Evolutionary conservation across 2,888 invertebrate species (phyloP).

Genomic region (Atrina japonica): DNA sequence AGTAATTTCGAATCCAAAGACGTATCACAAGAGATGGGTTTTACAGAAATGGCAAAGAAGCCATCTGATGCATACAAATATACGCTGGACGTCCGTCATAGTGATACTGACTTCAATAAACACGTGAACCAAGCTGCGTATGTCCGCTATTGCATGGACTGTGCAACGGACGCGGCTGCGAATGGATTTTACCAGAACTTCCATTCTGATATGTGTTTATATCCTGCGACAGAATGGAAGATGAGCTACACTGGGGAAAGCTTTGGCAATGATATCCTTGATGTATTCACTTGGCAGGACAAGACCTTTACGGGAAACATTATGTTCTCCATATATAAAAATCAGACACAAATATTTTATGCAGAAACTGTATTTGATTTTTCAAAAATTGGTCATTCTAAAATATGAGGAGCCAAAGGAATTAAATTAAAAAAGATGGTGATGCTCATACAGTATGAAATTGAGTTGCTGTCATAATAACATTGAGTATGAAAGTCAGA

Average conservation of each 20-base stretch:
- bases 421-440: no score
- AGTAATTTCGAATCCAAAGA: neutral
- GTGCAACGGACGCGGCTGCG: slow-evolving; percentile 14
- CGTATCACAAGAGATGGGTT: neutral
- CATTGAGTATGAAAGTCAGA: no score
- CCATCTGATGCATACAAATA: slow-evolving; percentile 19
- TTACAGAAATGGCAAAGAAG: neutral
- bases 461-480: no score
- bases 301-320: slow-evolving; percentile 2
- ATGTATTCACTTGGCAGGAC: slow-evolving; percentile 24
- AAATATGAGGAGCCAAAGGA: no score
- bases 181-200: slow-evolving; percentile 12
- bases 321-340: slow-evolving; percentile 5
- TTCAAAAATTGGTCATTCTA: no score
- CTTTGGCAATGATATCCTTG: slow-evolving; percentile 15
- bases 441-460: no score
- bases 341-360: slow-evolving; percentile 5
- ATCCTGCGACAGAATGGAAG: slow-evolving; percentile 1
- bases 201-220: slow-evolving; percentile 27
- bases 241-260: slow-evolving; percentile 29
- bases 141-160: slow-evolving; percentile 31
- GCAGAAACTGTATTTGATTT: slow-evolving; percentile 6
- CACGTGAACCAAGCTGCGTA: slow-evolving; percentile 33
- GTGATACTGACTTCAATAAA: slow-evolving; percentile 27
- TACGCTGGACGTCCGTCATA: neutral